Percentiles rank a stretch among this genome's conserved stretches.
Conservation (phyloP, 1,140 invertebrate genomes). For the Achatina immaculata region DNA sequence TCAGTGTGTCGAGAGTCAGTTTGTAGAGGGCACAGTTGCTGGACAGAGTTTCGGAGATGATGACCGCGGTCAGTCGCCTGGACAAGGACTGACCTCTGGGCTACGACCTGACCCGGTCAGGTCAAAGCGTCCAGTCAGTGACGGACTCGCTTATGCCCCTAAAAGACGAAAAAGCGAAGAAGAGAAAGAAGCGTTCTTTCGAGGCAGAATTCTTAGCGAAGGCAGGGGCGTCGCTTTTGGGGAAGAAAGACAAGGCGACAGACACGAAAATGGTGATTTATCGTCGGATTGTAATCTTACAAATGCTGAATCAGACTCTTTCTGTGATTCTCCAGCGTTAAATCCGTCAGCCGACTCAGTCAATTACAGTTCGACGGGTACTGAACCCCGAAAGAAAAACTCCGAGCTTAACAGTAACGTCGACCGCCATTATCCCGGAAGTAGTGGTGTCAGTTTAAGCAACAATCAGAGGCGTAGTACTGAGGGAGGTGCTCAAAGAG, state of each 20-base stretch:
- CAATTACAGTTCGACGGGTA: too few species aligned
- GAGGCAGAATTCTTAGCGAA: slow-evolving; percentile 32
- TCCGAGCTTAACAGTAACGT: too few species aligned
- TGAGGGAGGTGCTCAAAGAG: too few species aligned
- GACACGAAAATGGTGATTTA: not conserved
- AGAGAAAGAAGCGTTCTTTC: slow-evolving; percentile 27
- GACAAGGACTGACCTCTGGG: not conserved
- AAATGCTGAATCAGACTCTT: slow-evolving; percentile 15
- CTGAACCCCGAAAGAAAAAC: too few species aligned
- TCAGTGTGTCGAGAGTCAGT: slow-evolving; percentile 43
- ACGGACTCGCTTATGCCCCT: slow-evolving; percentile 8
- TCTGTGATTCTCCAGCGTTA: not conserved
- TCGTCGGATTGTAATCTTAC: slow-evolving; percentile 25
- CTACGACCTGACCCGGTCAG: slow-evolving; percentile 12
- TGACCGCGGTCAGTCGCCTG: not conserved
- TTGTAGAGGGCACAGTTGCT: slow-evolving; percentile 36
- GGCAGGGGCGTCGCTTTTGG: slow-evolving; percentile 30
- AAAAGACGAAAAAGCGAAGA: slow-evolving; percentile 20
- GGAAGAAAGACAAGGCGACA: not conserved
- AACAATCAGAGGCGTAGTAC: too few species aligned
- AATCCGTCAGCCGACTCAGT: not conserved
- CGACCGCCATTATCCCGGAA: too few species aligned
- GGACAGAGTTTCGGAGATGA: not conserved
- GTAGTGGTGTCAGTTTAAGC: too few species aligned
- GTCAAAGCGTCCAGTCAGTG: slow-evolving; percentile 30